Conservation (phyloP, 2,888 invertebrate species). For the Neoaliturus tenellus region DNA sequence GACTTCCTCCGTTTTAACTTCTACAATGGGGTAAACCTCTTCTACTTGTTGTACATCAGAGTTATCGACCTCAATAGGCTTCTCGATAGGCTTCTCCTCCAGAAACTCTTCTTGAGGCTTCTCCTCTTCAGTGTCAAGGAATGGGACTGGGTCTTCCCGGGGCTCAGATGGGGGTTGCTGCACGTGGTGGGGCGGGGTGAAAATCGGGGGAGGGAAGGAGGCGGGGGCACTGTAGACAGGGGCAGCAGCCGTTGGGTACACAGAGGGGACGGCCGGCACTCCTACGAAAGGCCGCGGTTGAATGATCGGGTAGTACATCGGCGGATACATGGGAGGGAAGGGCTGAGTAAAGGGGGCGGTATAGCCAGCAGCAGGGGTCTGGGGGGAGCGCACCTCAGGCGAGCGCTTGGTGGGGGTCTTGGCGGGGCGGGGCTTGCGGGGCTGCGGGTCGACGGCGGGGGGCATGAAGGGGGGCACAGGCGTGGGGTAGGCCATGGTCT, state of each 20-base stretch:
- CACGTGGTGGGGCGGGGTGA: constrained; percentile 23
- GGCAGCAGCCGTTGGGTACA: background rate
- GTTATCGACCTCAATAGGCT: background rate
- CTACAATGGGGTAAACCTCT: background rate
- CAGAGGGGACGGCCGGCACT: background rate
- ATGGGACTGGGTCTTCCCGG: background rate
- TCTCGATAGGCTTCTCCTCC: constrained; percentile 52
- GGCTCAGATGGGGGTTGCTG: constrained; percentile 32
- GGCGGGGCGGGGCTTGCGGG: constrained; percentile 36
- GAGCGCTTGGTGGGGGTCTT: constrained; percentile 44
- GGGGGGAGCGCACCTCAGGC: constrained; percentile 15
- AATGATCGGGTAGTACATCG: background rate
- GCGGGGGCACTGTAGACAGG: background rate
- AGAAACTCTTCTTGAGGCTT: background rate
- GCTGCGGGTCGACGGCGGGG: background rate
- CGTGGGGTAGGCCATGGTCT: background rate
- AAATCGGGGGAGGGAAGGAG: background rate
- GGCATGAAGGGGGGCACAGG: constrained; percentile 10
- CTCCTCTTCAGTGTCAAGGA: background rate
- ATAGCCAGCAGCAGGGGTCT: background rate
- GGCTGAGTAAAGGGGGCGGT: background rate
- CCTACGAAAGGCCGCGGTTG: background rate
- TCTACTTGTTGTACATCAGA: background rate
- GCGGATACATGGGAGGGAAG: background rate
- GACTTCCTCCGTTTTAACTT: constrained; percentile 2